phyloP scores from a whole-genome alignment of 2,113 vertebrate genomes.

The Panthera uncia region DNA sequence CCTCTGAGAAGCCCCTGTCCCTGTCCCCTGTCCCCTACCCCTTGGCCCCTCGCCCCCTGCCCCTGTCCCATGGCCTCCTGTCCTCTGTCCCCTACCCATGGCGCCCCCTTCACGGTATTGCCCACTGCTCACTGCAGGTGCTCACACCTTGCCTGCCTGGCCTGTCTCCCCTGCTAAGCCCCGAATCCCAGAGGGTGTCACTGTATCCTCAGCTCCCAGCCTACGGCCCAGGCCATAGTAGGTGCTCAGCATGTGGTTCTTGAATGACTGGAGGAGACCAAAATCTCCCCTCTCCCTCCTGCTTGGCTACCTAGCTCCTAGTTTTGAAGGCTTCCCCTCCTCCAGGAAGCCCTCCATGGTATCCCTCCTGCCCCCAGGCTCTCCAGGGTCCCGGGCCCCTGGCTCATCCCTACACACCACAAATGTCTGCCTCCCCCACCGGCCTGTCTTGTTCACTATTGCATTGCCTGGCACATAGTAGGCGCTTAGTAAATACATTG shows the following conservation, averaged over 20 bases:
- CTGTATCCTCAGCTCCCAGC: background rate
- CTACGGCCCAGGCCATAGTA: background rate
- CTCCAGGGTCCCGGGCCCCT: too few relatives aligned
- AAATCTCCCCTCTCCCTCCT: background rate
- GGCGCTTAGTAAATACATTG: background rate
- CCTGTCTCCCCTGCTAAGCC: background rate
- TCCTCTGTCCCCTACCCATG: background rate
- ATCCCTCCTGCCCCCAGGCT: background rate
- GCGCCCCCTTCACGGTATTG: accelerated
- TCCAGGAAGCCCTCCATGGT: background rate
- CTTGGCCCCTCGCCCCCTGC: too few relatives aligned
- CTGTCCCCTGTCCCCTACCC: too few relatives aligned
- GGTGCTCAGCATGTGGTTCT: too few relatives aligned
- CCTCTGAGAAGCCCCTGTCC: background rate
- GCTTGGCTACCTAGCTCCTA: background rate
- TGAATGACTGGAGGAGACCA: background rate
- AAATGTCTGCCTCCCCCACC: background rate
- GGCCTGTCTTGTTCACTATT: background rate
- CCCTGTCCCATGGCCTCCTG: too few relatives aligned
- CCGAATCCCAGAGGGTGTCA: background rate
- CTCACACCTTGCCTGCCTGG: background rate
- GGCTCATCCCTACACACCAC: background rate
- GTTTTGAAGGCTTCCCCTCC: background rate
- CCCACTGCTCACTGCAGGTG: background rate
- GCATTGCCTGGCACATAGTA: background rate